Conservation (phyloP, 2,113 vertebrate genomes). For the Pelecanus crispus region DNA sequence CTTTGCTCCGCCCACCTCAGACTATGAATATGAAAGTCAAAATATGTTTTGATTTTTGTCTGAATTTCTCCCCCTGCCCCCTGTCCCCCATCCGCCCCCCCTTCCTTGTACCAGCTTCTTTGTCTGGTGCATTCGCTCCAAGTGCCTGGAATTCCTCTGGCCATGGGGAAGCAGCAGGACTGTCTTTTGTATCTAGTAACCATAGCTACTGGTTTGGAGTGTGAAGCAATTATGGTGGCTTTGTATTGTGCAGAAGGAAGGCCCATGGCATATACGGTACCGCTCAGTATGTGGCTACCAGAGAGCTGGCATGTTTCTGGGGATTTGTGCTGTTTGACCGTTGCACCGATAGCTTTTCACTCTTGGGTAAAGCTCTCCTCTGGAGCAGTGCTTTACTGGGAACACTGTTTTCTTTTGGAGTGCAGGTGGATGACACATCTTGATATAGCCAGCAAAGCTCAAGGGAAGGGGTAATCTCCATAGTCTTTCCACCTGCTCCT, state of each 20-base stretch:
- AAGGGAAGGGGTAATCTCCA: neutral
- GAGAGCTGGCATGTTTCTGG: neutral
- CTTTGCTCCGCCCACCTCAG: neutral
- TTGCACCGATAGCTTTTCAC: neutral
- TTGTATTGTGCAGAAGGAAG: constrained; percentile 6
- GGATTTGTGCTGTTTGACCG: neutral
- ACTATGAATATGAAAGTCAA: neutral
- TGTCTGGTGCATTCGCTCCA: constrained; percentile 14
- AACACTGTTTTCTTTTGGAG: neutral
- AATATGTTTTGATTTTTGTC: neutral
- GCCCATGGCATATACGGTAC: fast-evolving
- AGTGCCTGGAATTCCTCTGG: constrained; percentile 68
- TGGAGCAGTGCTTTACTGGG: neutral
- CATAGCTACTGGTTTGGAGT: constrained; percentile 62
- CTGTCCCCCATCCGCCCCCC: too few relatives aligned
- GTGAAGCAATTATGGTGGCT: constrained; percentile 8
- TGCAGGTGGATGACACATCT: neutral
- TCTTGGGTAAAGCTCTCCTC: neutral
- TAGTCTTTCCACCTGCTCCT: neutral
- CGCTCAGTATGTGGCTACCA: neutral
- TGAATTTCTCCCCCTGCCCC: too few relatives aligned
- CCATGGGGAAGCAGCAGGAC: constrained; percentile 39
- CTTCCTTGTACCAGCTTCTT: constrained; percentile 2
- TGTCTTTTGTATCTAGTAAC: constrained; percentile 64
- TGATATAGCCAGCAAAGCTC: neutral